A percentile compares a stretch with the other conserved stretches of the same genome.
phyloP scores from a whole-genome alignment of 2,113 vertebrate species.

The Ailurus styani region DNA sequence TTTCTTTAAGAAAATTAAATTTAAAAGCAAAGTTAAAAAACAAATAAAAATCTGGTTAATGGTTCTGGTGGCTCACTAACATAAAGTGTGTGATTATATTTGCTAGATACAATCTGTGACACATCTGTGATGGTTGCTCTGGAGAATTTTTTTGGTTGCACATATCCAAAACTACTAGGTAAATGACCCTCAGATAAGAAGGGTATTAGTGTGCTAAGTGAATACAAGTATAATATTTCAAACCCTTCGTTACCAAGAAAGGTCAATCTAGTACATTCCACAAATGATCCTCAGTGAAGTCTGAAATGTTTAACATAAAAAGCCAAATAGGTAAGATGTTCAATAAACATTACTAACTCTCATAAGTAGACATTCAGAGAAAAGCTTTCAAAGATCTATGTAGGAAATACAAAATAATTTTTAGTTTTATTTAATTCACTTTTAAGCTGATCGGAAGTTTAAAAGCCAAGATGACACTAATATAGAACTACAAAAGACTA shows the following conservation, averaged over 20 bases:
- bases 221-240: not conserved
- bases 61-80: not conserved
- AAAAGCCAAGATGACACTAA: not conserved
- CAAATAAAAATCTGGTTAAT: not conserved
- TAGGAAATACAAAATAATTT: not conserved
- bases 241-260: not conserved
- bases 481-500: not conserved
- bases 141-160: not conserved
- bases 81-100: not conserved
- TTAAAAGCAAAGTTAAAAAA: slow-evolving; percentile 15
- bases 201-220: not conserved
- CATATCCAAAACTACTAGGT: not conserved
- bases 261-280: not conserved
- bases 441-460: not conserved
- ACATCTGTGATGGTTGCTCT: not conserved
- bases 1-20: slow-evolving; percentile 15
- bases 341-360: slow-evolving; percentile 9
- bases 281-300: not conserved
- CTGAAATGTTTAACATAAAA: not conserved
- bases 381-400: not conserved
- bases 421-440: not conserved
- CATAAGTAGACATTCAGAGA: not conserved
- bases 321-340: not conserved
- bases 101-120: not conserved
- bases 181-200: not conserved